These are phyloP conservation scores for Cinara cedri DNA, from an alignment of 2,888 invertebrate genomes.

Conservation along the genomic window DNA sequence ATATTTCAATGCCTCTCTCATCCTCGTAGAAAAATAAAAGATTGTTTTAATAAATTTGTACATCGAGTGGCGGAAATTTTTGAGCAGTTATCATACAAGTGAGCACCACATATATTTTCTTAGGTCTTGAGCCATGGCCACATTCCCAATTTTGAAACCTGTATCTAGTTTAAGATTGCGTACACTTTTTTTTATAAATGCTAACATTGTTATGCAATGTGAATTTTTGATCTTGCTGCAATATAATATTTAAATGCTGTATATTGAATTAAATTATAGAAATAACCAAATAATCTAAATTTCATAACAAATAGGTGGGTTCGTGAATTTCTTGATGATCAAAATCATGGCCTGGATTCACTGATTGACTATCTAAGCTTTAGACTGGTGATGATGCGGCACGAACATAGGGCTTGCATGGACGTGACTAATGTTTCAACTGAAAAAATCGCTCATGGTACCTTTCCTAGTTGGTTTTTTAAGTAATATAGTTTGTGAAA, in stretches of 20 bases:
- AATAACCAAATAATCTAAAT: neutral
- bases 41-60: too few species aligned
- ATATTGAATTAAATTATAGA: constrained; percentile 16
- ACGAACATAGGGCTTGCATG: constrained; percentile 76
- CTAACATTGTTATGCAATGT: too few species aligned
- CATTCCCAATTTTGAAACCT: too few species aligned
- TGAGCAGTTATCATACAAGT: too few species aligned
- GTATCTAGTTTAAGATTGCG: too few species aligned
- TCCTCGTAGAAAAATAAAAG: too few species aligned
- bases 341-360: constrained; percentile 94
- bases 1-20: too few species aligned
- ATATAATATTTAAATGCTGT: neutral
- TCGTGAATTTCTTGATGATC: constrained; percentile 93
- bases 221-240: too few species aligned
- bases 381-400: constrained; percentile 91
- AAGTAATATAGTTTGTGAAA: neutral
- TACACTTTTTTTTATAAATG: too few species aligned
- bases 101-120: too few species aligned
- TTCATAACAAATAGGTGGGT: constrained; percentile 85
- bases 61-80: too few species aligned
- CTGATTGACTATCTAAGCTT: constrained; percentile 97
- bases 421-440: constrained; percentile 43
- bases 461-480: neutral
- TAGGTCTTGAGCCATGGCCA: too few species aligned
- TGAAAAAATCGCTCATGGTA: constrained; percentile 50